Percentiles rank a stretch among this genome's conserved stretches.
Conservation (phyloP, 2,888 invertebrate genomes). For the Imbricaverruca yamaguchii region DNA sequence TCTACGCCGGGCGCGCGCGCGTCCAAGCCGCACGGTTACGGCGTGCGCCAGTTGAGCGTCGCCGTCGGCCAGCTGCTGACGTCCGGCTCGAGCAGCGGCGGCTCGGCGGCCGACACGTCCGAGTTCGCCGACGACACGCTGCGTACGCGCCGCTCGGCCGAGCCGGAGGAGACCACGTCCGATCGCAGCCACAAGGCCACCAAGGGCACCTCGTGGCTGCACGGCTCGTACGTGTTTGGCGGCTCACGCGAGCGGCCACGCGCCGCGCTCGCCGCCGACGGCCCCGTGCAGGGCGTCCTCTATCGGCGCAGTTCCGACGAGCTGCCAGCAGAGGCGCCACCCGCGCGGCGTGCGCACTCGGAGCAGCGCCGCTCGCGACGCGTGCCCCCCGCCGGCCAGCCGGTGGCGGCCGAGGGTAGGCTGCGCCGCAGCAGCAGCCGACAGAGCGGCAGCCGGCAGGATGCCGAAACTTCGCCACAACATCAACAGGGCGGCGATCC, state of each 20-base stretch:
- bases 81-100: background rate
- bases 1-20: background rate
- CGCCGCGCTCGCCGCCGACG: background rate
- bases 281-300: background rate
- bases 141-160: background rate
- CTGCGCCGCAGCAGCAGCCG: background rate
- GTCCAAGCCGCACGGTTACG: constrained; percentile 6
- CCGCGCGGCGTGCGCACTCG: background rate
- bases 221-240: constrained; percentile 7
- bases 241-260: background rate
- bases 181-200: background rate
- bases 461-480: background rate
- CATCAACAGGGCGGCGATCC: background rate
- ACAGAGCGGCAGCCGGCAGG: background rate
- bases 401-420: background rate
- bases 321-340: background rate
- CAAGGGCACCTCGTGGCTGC: constrained; percentile 3
- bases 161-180: background rate
- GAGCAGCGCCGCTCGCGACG: background rate
- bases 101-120: constrained; percentile 5
- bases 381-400: background rate
- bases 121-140: background rate
- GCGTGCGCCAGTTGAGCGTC: background rate
- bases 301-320: constrained; percentile 7
- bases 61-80: background rate